Evolutionary conservation across 2,888 invertebrate species (phyloP), one percentile per base, ranked within the genome.

Genomic region (Dryadula phaetusa): DNA sequence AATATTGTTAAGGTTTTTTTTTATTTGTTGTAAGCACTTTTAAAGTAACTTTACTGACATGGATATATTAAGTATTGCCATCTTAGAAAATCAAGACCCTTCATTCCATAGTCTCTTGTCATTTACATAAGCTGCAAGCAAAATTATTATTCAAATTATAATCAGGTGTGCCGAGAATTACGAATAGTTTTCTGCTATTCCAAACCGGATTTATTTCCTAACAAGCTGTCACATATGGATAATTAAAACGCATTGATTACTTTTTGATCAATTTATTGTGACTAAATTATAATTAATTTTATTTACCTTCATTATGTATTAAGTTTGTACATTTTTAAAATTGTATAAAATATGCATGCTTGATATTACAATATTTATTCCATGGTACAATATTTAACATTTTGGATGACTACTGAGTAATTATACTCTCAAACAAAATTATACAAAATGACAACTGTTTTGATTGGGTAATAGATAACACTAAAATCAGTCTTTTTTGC

Each of bases 121-220:
- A 60, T 60, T 49, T 60, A 60, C 25, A 58, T 58, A 58, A 65
- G 49, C 18, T 42, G 25, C n/a, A 28, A 49, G 22, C n/a, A 40
- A 56, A 28, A 53, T 64, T 62, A 67, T 61, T 64, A 67, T 66
- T 63, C 54, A 64, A 63, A 70, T 67, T 53, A 16, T 62, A 60
- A 67, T 72, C 68, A 65, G 58, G 62, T 63, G 52, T 63, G 60
- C 16, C 47, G 49, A 52, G 64, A 67, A 63, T 66, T 54, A 62
- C 46, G 12, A 67, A 67, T 54, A 52, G 49, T 67, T 70, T 70
- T 62, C 61, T 34, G 61, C 62, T 54, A 60, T 63, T 61, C 18
- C 20, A 49, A 62, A 66, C 69, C 67, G 66, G 69, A 69, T 37
- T 56, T 61, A 64, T 68, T 66, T 58, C 61, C 53, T 58, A 60